A percentile compares a stretch with the other conserved stretches of the same genome.
These are phyloP conservation scores for Rissa tridactyla DNA, from an alignment of 2,113 vertebrate species.

Conservation along the genomic window DNA sequence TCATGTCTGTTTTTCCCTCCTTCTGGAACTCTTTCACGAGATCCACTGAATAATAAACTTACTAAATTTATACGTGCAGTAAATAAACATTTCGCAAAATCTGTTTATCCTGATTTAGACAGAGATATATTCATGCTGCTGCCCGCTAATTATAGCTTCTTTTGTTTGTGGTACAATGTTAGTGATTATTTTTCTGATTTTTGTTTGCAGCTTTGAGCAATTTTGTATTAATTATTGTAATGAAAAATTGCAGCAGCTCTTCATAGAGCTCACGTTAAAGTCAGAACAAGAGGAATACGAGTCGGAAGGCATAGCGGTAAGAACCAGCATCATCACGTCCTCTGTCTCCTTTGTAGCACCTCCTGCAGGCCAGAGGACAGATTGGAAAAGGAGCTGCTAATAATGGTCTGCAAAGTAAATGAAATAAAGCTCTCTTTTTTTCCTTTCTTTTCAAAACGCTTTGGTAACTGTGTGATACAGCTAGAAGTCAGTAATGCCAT, in stretches of 20 bases:
- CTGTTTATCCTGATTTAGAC: background rate
- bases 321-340: background rate
- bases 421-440: background rate
- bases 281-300: slow-evolving; percentile 98
- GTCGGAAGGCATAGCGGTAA: slow-evolving; percentile 94
- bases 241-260: slow-evolving; percentile 96
- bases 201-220: slow-evolving; percentile 89
- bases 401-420: background rate
- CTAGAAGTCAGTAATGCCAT: background rate
- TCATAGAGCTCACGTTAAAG: slow-evolving; percentile 95
- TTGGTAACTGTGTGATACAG: background rate
- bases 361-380: background rate
- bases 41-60: background rate
- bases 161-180: background rate
- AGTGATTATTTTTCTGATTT: background rate
- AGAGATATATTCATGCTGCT: background rate
- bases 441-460: background rate
- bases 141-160: background rate
- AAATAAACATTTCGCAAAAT: background rate
- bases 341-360: background rate
- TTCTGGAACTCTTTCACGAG: background rate
- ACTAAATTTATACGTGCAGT: background rate
- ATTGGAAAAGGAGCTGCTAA: background rate
- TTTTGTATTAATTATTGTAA: slow-evolving; percentile 99
- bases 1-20: background rate